Conservation (phyloP, 2,797 vertebrate species). For the Danio albolineatus region DNA sequence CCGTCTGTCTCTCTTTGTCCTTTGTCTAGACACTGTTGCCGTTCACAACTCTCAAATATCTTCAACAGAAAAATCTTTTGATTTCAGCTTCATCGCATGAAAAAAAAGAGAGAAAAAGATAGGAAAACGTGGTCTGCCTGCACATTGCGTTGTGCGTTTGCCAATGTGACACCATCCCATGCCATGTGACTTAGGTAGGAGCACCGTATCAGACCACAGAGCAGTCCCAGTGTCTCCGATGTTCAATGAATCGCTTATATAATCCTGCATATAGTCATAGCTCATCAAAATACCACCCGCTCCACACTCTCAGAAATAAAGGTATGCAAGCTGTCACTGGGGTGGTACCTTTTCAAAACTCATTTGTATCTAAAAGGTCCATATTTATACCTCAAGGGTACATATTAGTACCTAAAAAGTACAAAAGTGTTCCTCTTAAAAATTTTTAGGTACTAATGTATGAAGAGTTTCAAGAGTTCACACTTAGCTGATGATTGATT, state of each 20-base stretch:
- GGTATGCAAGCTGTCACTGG: too few species aligned
- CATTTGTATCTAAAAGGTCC: too few species aligned
- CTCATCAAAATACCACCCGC: not conserved
- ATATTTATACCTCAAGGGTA: too few species aligned
- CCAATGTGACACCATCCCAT: conserved; percentile 26
- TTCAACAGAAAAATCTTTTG: conserved; percentile 22
- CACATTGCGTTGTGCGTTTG: conserved; percentile 38
- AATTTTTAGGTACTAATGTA: too few species aligned
- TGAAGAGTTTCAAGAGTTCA: too few species aligned
- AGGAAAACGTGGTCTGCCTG: conserved; percentile 23
- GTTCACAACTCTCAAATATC: not conserved
- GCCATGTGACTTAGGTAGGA: conserved; percentile 33
- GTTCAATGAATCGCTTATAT: not conserved
- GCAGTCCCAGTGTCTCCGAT: not conserved
- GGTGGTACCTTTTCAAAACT: too few species aligned
- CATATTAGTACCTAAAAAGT: too few species aligned
- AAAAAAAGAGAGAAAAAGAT: conserved; percentile 8
- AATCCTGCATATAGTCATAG: not conserved
- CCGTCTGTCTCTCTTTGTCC: not conserved
- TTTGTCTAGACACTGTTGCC: not conserved
- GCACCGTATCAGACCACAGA: conserved; percentile 28
- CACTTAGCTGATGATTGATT: too few species aligned
- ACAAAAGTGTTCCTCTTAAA: too few species aligned
- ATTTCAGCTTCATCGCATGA: conserved; percentile 16
- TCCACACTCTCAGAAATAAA: too few species aligned